Conservation (phyloP, 2,888 invertebrate genomes). For the Drosophila pegasa region DNA sequence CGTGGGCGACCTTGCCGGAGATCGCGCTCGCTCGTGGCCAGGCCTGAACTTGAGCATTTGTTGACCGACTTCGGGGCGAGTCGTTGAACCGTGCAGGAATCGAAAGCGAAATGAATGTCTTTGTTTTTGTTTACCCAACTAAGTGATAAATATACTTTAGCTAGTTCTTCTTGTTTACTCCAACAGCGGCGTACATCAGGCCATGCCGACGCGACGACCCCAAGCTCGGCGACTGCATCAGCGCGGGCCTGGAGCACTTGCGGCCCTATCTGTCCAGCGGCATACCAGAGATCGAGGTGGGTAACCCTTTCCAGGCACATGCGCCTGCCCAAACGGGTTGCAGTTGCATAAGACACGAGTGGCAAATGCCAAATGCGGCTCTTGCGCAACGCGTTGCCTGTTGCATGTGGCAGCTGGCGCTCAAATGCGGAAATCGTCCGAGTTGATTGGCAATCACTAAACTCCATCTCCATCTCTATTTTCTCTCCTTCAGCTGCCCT, state of each 20-base stretch:
- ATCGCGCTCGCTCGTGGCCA: conserved; percentile 46
- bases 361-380: conserved; percentile 31
- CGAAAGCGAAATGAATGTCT: conserved; percentile 13
- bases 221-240: conserved; percentile 87
- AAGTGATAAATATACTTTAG: conserved; percentile 36
- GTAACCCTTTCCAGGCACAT: conserved; percentile 37
- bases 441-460: conserved; percentile 4
- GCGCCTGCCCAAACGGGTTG: conserved; percentile 50
- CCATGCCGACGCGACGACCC: conserved; percentile 89
- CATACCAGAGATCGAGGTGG: conserved; percentile 87
- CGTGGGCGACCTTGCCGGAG: conserved; percentile 38
- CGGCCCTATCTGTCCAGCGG: conserved; percentile 87
- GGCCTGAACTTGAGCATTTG: conserved; percentile 33
- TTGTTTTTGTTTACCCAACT: conserved; percentile 38
- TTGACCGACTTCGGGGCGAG: conserved; percentile 39
- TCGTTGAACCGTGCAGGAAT: conserved; percentile 69
- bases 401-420: conserved; percentile 25
- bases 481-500: conserved; percentile 85
- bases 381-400: conserved; percentile 43
- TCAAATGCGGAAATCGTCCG: conserved; percentile 47
- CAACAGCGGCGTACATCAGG: conserved; percentile 86
- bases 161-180: conserved; percentile 17
- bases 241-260: conserved; percentile 86
- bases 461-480: not conserved
- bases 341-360: conserved; percentile 54